Conservation (phyloP, 2,113 vertebrate genomes). For the Struthio camelus region DNA sequence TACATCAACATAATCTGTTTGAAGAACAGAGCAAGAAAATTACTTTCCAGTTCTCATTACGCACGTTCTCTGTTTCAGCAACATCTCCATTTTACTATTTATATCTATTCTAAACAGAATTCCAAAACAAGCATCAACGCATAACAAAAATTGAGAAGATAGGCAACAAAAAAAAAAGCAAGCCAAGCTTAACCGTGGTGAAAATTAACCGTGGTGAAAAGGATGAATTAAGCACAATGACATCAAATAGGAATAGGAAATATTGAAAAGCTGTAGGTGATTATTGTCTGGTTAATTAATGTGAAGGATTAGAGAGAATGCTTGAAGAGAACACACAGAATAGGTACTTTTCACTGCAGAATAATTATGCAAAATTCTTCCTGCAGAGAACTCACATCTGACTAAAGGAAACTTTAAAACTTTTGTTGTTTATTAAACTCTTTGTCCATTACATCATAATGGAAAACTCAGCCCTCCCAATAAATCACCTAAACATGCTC, state of each 20-base stretch:
- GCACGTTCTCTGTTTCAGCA: conserved; percentile 2
- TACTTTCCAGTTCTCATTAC: not conserved
- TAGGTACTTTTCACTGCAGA: not conserved
- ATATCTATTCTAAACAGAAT: not conserved
- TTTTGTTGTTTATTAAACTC: not conserved
- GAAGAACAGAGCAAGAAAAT: not conserved
- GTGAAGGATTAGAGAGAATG: not conserved
- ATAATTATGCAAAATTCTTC: not conserved
- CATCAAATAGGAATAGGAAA: conserved; percentile 39
- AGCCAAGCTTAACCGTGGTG: conserved; percentile 15
- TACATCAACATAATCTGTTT: not conserved
- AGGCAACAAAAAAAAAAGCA: not conserved
- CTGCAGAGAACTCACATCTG: not conserved
- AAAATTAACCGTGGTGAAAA: conserved; percentile 25
- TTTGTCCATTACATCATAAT: not conserved
- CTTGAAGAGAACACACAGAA: not conserved
- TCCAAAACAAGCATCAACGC: not conserved
- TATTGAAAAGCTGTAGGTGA: not conserved
- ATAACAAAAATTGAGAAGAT: conserved; percentile 33
- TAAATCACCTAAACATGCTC: not conserved
- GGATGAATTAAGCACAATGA: not conserved
- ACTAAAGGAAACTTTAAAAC: not conserved
- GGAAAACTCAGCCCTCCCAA: not conserved
- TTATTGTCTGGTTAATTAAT: conserved; percentile 35
- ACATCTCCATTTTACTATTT: not conserved